phyloP scores from a whole-genome alignment of 2,113 vertebrate species.

The Raja brachyura region DNA sequence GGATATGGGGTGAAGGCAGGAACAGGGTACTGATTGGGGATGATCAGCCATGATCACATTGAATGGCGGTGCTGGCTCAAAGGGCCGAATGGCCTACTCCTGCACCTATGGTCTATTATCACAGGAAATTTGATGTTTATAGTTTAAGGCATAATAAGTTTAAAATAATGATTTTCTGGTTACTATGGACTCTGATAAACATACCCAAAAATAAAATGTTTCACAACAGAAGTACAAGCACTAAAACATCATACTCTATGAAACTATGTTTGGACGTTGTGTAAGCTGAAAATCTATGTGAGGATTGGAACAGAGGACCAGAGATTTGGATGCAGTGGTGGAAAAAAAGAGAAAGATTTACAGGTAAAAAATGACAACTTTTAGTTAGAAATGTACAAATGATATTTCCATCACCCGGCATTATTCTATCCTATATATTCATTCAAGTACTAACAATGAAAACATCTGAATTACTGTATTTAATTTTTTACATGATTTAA shows the following conservation, averaged over 20 bases:
- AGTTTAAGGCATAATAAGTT: background rate
- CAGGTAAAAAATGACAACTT: background rate
- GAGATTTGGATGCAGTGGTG: background rate
- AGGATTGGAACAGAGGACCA: background rate
- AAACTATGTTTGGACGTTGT: background rate
- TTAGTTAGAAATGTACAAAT: background rate
- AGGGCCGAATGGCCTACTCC: no score
- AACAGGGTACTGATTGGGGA: no score
- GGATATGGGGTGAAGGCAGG: no score
- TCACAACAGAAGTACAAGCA: background rate
- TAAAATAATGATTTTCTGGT: background rate
- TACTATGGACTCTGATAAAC: background rate
- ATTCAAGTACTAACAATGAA: background rate
- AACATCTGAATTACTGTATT: background rate
- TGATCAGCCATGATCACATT: no score
- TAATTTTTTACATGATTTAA: background rate
- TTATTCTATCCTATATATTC: background rate
- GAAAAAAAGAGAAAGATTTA: background rate
- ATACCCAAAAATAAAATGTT: background rate
- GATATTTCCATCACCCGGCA: background rate
- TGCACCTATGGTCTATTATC: no score
- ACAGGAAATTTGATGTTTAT: background rate
- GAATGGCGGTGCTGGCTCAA: no score
- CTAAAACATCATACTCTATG: background rate
- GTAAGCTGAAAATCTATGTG: background rate